Percentiles rank a stretch among this genome's conserved stretches.
phyloP scores from a whole-genome alignment of 2,888 invertebrate genomes.

The Oxytorus armatus region DNA sequence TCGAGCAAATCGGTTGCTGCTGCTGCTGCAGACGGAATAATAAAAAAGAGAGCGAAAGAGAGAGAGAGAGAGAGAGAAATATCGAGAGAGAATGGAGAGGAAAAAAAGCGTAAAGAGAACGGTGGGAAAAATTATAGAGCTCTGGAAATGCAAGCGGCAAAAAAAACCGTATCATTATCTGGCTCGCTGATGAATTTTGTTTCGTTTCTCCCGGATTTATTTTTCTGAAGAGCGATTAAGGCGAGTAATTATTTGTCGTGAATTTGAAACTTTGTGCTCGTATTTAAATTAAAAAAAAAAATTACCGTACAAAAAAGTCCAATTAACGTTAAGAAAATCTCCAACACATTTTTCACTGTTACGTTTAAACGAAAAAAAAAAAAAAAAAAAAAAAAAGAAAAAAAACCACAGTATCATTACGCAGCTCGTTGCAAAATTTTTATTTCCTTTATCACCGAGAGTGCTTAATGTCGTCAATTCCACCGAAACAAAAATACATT shows the following conservation, averaged over 20 bases:
- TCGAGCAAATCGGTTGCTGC: constrained; percentile 77
- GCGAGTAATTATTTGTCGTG: constrained; percentile 38
- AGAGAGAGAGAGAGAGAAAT: constrained; percentile 25
- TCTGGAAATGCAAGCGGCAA: constrained; percentile 28
- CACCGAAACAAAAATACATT: too few relatives aligned
- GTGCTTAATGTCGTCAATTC: too few relatives aligned
- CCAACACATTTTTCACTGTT: too few relatives aligned
- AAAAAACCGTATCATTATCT: constrained; percentile 18
- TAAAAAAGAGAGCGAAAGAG: constrained; percentile 71
- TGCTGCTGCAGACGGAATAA: constrained; percentile 80
- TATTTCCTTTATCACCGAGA: too few relatives aligned
- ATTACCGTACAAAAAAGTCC: too few relatives aligned
- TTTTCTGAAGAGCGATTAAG: constrained; percentile 1
- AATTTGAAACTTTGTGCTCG: neutral
- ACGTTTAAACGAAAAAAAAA: too few relatives aligned
- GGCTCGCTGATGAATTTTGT: constrained; percentile 13
- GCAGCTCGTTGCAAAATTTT: too few relatives aligned
- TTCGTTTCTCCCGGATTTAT: constrained; percentile 12
- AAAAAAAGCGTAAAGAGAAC: constrained; percentile 46
- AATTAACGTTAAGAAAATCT: too few relatives aligned
- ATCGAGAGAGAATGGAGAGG: constrained; percentile 15
- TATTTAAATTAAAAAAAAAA: too few relatives aligned
- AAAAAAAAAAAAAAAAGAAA: too few relatives aligned
- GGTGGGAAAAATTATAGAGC: constrained; percentile 31
- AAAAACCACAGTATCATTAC: too few relatives aligned